Evolutionary conservation across 2,888 invertebrate genomes (phyloP).

Genomic region (Apeira syringaria): DNA sequence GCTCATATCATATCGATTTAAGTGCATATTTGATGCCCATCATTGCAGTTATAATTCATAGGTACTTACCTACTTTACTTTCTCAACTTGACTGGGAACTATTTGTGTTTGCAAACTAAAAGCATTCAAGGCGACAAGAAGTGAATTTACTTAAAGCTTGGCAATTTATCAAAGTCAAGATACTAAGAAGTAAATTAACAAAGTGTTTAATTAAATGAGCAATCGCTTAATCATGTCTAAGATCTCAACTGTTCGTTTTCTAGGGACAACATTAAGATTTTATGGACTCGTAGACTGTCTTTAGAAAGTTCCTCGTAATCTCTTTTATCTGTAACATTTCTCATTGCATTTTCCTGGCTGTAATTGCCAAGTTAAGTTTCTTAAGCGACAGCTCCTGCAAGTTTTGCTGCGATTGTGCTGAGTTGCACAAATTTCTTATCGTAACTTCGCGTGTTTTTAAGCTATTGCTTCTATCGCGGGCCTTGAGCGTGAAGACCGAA

Average conservation of each 20-base stretch:
- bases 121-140: constrained; percentile 34
- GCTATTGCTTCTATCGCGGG: too few species aligned
- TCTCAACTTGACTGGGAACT: too few species aligned
- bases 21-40: too few species aligned
- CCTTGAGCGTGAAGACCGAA: too few species aligned
- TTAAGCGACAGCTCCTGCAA: constrained; percentile 5
- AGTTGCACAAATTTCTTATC: background rate
- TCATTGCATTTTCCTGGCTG: constrained; percentile 13
- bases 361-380: constrained; percentile 18
- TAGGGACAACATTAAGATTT: constrained; percentile 17
- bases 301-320: constrained; percentile 7
- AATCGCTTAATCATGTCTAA: constrained; percentile 52
- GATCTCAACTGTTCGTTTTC: constrained; percentile 38
- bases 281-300: constrained; percentile 7
- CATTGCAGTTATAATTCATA: too few species aligned
- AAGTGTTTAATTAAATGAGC: constrained; percentile 61
- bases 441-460: too few species aligned
- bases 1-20: too few species aligned
- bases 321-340: constrained; percentile 15
- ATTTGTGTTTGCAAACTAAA: too few species aligned
- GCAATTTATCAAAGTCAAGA: constrained; percentile 58
- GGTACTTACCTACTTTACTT: too few species aligned
- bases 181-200: constrained; percentile 40
- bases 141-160: constrained; percentile 39
- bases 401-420: background rate